Conservation (phyloP, 2,888 invertebrate genomes). For the Tetropium fuscum region DNA sequence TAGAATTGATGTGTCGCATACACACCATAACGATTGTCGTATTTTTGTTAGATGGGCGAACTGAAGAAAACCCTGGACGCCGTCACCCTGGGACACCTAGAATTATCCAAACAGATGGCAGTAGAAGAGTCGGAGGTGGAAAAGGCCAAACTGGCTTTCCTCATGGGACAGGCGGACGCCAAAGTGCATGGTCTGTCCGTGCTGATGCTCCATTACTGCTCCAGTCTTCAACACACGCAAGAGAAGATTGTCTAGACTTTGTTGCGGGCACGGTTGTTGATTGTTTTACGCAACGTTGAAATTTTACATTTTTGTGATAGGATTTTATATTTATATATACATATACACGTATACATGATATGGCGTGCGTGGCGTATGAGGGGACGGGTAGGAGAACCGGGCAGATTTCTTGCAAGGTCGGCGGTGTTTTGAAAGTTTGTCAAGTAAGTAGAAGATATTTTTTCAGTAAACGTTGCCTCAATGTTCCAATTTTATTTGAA, state of each 20-base stretch:
- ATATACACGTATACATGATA: too few relatives aligned
- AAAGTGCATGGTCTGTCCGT: constrained; percentile 92
- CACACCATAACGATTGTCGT: too few relatives aligned
- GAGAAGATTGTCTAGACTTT: constrained; percentile 60
- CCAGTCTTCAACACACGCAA: constrained; percentile 86
- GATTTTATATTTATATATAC: constrained; percentile 7
- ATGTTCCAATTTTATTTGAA: too few relatives aligned
- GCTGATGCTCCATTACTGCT: constrained; percentile 94
- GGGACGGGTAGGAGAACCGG: too few relatives aligned
- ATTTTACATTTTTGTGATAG: constrained; percentile 7
- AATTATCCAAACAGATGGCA: constrained; percentile 66
- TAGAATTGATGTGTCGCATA: too few relatives aligned
- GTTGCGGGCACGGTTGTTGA: neutral
- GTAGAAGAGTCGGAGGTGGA: constrained; percentile 64
- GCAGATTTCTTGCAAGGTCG: too few relatives aligned
- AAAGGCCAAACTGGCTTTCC: constrained; percentile 66
- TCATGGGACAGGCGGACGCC: constrained; percentile 79
- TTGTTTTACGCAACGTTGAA: constrained; percentile 10
- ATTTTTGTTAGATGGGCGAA: constrained; percentile 75
- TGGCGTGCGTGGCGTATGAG: too few relatives aligned
- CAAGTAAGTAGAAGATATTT: too few relatives aligned
- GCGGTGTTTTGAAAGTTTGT: too few relatives aligned
- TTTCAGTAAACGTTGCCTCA: too few relatives aligned
- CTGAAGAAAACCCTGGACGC: constrained; percentile 81
- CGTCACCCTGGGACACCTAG: constrained; percentile 73